A percentile compares a stretch with the other conserved stretches of the same genome.
These are phyloP conservation scores for Synanthedon tipuliformis DNA, from an alignment of 2,888 invertebrate species.

Conservation along the genomic window DNA sequence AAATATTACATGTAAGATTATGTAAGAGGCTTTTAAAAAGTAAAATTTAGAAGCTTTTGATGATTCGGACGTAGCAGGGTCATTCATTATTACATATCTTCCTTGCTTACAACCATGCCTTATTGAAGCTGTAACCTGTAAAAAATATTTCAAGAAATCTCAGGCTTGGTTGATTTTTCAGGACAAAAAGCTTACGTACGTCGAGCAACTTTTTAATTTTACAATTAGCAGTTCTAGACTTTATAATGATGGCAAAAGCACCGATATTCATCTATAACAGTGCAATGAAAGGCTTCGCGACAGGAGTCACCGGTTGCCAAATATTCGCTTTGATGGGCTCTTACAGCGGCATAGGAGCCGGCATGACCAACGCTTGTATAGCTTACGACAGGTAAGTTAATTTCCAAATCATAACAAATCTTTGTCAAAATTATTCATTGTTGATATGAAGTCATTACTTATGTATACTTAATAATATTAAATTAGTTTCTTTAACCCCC, in stretches of 20 bases:
- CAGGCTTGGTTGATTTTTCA: constrained; percentile 21
- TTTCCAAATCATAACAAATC: not conserved
- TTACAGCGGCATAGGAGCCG: constrained; percentile 82
- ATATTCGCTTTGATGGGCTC: constrained; percentile 82
- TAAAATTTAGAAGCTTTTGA: too few relatives aligned
- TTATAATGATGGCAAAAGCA: constrained; percentile 88
- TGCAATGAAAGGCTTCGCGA: constrained; percentile 80
- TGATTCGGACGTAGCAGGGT: too few relatives aligned
- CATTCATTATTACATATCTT: too few relatives aligned
- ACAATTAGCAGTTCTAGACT: constrained; percentile 85
- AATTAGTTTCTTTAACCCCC: too few relatives aligned
- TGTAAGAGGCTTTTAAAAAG: too few relatives aligned
- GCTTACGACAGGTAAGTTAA: constrained; percentile 77
- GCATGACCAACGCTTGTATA: constrained; percentile 85
- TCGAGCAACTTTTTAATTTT: constrained; percentile 88
- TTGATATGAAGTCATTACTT: too few relatives aligned
- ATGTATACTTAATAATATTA: too few relatives aligned
- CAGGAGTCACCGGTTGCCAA: constrained; percentile 81
- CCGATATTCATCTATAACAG: constrained; percentile 90
- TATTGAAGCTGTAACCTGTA: too few relatives aligned
- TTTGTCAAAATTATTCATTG: not conserved
- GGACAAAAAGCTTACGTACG: constrained; percentile 78
- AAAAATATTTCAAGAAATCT: too few relatives aligned
- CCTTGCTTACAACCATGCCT: too few relatives aligned
- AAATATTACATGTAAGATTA: too few relatives aligned